Percentiles rank a stretch among this genome's conserved stretches.
Conservation (phyloP, 2,113 vertebrate genomes). For the Psittacula cyanocephala region DNA sequence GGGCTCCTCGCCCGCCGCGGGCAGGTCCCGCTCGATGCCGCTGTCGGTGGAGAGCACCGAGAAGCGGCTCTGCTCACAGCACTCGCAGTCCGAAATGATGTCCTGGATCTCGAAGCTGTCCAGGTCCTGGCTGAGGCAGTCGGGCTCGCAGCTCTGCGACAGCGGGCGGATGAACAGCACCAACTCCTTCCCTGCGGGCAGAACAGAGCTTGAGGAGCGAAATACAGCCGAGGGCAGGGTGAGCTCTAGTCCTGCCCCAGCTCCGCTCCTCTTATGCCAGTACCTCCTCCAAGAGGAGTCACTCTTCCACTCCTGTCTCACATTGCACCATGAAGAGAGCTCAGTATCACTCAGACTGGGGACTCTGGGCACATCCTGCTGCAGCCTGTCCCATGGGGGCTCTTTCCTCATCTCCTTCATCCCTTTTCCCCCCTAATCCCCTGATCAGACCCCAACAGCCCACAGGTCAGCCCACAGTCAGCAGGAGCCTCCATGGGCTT, state of each 20-base stretch:
- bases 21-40: constrained; percentile 89
- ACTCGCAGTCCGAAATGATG: constrained; percentile 46
- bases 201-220: neutral
- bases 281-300: neutral
- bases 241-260: accelerated
- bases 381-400: neutral
- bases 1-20: constrained; percentile 13
- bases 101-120: constrained; percentile 83
- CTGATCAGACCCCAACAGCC: neutral
- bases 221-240: neutral
- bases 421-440: neutral
- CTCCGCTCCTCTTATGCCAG: neutral
- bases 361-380: neutral
- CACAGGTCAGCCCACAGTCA: neutral
- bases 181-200: constrained; percentile 84
- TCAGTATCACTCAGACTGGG: neutral
- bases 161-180: constrained; percentile 79
- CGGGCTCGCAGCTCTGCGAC: constrained; percentile 66
- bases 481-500: accelerated
- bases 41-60: constrained; percentile 92
- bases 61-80: constrained; percentile 73
- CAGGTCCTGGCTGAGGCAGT: constrained; percentile 62
- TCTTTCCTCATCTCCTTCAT: neutral
- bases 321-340: neutral
- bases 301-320: neutral